Conservation (phyloP, 2,888 invertebrate species). For the Melieria crassipennis region DNA sequence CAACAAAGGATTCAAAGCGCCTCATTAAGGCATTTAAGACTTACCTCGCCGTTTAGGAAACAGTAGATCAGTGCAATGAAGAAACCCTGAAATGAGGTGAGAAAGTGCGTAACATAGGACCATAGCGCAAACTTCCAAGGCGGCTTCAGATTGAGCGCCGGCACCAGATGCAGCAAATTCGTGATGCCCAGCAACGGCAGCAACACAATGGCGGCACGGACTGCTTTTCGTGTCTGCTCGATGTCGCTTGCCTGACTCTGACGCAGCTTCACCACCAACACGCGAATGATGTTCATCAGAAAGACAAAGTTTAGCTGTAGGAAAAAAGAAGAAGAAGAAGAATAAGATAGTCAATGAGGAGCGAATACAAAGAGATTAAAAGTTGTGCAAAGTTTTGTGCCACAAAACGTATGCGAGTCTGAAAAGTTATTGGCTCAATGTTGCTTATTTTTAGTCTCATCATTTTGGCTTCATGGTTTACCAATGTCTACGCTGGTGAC, state of each 20-base stretch:
- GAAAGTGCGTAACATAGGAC: conserved; percentile 81
- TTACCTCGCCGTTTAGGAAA: conserved; percentile 85
- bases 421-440: no score
- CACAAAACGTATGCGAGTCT: not conserved
- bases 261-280: conserved; percentile 78
- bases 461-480: no score
- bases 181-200: conserved; percentile 84
- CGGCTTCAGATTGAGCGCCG: conserved; percentile 74
- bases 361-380: not conserved
- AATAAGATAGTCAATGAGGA: not conserved
- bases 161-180: conserved; percentile 78
- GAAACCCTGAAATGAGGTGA: conserved; percentile 86
- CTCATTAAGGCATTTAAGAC: conserved; percentile 34
- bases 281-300: conserved; percentile 81
- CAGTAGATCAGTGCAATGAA: conserved; percentile 85
- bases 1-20: no score
- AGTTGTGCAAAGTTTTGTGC: not conserved
- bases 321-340: conserved; percentile 20
- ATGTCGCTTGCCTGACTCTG: conserved; percentile 79
- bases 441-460: no score
- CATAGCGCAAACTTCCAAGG: conserved; percentile 80
- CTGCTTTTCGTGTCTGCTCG: conserved; percentile 81
- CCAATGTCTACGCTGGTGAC: no score
- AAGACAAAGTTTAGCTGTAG: conserved; percentile 81
- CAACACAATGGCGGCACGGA: conserved; percentile 80